A percentile compares a stretch with the other conserved stretches of the same genome.
These are phyloP conservation scores for Sapayoa aenigma DNA, from an alignment of 2,113 vertebrate species.

Conservation along the genomic window DNA sequence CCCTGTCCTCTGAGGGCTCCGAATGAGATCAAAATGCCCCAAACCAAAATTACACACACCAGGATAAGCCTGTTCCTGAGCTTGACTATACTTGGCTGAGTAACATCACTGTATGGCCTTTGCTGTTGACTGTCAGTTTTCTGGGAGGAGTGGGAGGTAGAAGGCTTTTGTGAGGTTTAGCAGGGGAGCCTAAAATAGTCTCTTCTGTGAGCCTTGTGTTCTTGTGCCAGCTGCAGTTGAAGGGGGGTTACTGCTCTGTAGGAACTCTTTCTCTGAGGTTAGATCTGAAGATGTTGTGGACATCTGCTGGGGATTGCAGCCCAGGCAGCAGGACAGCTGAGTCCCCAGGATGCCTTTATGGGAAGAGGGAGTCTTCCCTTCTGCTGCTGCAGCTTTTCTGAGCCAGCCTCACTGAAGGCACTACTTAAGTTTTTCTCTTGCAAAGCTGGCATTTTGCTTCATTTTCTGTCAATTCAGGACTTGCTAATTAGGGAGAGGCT, in stretches of 20 bases:
- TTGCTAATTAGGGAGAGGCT: not conserved
- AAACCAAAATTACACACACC: no score
- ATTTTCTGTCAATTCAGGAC: not conserved
- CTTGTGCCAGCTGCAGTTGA: rapidly evolving
- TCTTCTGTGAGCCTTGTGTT: not conserved
- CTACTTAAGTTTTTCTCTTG: not conserved
- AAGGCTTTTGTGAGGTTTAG: not conserved
- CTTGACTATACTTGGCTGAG: not conserved
- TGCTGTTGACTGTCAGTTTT: not conserved
- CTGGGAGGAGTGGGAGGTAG: not conserved
- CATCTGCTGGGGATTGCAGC: not conserved
- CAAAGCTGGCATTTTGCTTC: not conserved
- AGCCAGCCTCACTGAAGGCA: not conserved
- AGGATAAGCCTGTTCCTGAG: not conserved
- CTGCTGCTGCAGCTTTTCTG: not conserved
- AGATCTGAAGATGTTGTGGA: not conserved
- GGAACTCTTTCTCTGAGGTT: not conserved
- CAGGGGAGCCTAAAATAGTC: not conserved
- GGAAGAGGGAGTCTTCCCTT: not conserved
- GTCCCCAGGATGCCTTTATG: not conserved
- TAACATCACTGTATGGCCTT: not conserved
- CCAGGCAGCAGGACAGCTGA: no score
- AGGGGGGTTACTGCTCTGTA: not conserved
- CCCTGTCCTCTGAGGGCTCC: not conserved
- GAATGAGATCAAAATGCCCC: not conserved